phyloP scores from a whole-genome alignment of 2,113 vertebrate species.

The Amphiprion ocellaris region DNA sequence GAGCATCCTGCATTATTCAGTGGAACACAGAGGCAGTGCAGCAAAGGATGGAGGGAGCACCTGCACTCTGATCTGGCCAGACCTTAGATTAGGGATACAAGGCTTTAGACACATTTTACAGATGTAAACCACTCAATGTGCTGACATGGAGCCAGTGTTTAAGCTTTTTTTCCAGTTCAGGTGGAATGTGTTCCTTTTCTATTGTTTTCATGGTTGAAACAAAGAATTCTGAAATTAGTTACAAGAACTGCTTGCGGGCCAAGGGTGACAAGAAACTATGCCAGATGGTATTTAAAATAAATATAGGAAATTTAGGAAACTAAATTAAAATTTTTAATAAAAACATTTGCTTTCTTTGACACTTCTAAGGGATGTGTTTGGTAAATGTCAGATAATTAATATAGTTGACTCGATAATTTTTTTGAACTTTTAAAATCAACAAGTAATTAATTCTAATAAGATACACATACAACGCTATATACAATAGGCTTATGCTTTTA shows the following conservation, averaged over 20 bases:
- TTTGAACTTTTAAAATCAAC: no score
- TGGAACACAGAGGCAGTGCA: slow-evolving; percentile 56
- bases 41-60: slow-evolving; percentile 39
- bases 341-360: no score
- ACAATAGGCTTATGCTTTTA: no score
- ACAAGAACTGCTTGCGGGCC: not conserved
- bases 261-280: not conserved
- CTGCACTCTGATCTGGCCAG: slow-evolving; percentile 55
- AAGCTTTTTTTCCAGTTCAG: not conserved
- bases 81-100: slow-evolving; percentile 61
- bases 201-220: slow-evolving; percentile 2
- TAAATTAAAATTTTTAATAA: no score
- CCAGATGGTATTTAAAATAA: no score
- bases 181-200: not conserved
- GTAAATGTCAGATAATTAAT: no score
- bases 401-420: no score
- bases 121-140: slow-evolving; percentile 49
- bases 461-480: no score
- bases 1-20: slow-evolving; percentile 81
- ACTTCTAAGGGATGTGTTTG: no score
- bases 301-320: no score
- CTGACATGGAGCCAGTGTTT: slow-evolving; percentile 32
- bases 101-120: slow-evolving; percentile 52
- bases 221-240: not conserved
- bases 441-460: no score